phyloP scores from a whole-genome alignment of 2,888 invertebrate genomes.

The Laothoe populi region DNA sequence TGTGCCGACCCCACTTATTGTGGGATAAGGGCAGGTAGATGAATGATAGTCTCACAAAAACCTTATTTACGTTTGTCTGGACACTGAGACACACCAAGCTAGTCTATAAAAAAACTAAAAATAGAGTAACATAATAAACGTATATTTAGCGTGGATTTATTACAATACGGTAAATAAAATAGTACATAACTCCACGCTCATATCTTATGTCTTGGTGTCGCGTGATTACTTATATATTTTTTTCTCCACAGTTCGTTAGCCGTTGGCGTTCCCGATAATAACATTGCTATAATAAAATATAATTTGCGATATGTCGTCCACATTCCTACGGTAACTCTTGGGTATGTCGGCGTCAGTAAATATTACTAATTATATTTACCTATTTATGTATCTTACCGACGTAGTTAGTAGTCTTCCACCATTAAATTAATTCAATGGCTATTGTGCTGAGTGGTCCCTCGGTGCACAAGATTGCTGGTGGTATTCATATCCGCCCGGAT shows the following conservation, averaged over 20 bases:
- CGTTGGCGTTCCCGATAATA: conserved; percentile 29
- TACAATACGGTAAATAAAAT: not conserved
- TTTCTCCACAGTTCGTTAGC: conserved; percentile 34
- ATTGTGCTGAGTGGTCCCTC: no score
- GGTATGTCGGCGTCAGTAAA: not conserved
- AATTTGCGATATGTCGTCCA: conserved; percentile 19
- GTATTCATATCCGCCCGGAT: no score
- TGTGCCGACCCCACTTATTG: no score
- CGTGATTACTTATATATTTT: conserved; percentile 29
- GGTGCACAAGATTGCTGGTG: no score
- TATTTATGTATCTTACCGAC: not conserved
- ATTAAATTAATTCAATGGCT: no score
- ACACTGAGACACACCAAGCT: no score
- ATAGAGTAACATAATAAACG: no score
- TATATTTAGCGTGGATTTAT: no score
- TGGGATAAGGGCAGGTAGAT: no score
- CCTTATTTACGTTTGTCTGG: no score
- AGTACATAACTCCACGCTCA: not conserved
- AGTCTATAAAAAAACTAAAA: no score
- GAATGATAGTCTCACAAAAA: no score
- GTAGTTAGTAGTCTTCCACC: not conserved
- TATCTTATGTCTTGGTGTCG: not conserved
- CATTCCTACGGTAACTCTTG: not conserved
- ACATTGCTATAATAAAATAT: conserved; percentile 34
- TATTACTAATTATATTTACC: not conserved